Conservation (phyloP, 2,888 invertebrate species). For the Morinoia aosen region DNA sequence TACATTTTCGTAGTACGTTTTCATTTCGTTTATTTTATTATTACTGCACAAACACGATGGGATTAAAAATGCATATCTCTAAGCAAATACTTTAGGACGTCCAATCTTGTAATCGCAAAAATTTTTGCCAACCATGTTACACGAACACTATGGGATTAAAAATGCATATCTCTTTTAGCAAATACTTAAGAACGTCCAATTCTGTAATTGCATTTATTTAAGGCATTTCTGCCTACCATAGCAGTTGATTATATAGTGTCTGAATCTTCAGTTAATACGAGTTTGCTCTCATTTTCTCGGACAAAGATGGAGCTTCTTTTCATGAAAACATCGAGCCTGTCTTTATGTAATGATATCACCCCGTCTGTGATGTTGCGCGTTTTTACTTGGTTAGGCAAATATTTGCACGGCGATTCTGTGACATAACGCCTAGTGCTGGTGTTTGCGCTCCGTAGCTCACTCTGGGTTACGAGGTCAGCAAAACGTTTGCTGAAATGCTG, state of each 20-base stretch:
- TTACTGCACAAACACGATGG: no score
- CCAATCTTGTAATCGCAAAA: no score
- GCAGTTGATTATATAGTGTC: no score
- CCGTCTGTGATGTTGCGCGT: not conserved
- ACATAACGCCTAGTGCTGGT: slow-evolving; percentile 30
- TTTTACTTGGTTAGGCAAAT: not conserved
- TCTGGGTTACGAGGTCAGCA: slow-evolving; percentile 43
- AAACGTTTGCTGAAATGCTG: slow-evolving; percentile 14
- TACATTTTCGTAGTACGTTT: no score
- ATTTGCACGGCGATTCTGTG: slow-evolving; percentile 27
- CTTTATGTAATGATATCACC: not conserved
- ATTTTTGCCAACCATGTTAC: no score
- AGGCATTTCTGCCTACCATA: no score
- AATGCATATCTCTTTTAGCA: no score
- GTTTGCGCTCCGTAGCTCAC: slow-evolving; percentile 9
- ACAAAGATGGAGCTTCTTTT: not conserved
- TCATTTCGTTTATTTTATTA: not conserved
- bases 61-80: no score
- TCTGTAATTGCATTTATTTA: no score
- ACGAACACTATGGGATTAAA: no score
- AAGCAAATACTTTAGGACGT: no score
- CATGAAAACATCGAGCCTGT: not conserved
- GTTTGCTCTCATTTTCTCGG: not conserved
- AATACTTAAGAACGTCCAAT: no score
- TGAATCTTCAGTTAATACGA: not conserved